Percentiles rank a stretch among this genome's conserved stretches.
These are phyloP conservation scores for Sarcophaga rosellei DNA, from an alignment of 2,888 invertebrate species.

Conservation along the genomic window DNA sequence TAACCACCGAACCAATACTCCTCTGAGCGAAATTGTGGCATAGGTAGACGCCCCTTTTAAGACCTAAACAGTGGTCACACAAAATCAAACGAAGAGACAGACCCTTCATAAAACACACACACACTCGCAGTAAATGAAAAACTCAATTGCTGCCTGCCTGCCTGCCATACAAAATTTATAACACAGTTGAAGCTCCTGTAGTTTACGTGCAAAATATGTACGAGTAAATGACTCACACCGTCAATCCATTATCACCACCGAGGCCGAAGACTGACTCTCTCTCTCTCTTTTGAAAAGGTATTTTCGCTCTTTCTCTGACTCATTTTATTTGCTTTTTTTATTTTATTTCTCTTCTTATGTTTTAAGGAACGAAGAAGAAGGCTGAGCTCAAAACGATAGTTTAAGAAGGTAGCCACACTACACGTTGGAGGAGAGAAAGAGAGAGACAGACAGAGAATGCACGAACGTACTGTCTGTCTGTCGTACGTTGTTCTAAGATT, in stretches of 20 bases:
- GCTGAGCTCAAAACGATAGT: slow-evolving; percentile 61
- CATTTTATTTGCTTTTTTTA: neutral
- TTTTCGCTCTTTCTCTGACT: slow-evolving; percentile 21
- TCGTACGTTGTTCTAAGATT: slow-evolving; percentile 16
- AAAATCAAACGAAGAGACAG: no score
- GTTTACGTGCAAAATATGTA: neutral
- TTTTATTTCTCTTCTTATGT: slow-evolving; percentile 36
- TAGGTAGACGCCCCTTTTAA: slow-evolving; percentile 66
- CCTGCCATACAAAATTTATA: neutral
- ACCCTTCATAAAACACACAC: no score
- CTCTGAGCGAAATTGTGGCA: slow-evolving; percentile 66
- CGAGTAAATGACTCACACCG: neutral
- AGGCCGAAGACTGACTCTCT: no score
- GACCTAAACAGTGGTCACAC: neutral
- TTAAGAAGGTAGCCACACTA: slow-evolving; percentile 14
- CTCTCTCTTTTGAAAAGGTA: neutral
- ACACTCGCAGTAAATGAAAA: neutral
- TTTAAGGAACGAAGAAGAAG: neutral
- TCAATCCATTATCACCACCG: neutral
- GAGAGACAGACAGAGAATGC: slow-evolving; percentile 6
- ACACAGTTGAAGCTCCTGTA: neutral
- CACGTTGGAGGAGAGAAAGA: slow-evolving; percentile 12
- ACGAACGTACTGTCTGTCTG: neutral
- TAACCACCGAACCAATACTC: slow-evolving; percentile 65
- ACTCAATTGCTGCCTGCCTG: slow-evolving; percentile 28